These are phyloP conservation scores for Mastacembelus armatus DNA, from an alignment of 2,797 vertebrate species.

Conservation along the genomic window DNA sequence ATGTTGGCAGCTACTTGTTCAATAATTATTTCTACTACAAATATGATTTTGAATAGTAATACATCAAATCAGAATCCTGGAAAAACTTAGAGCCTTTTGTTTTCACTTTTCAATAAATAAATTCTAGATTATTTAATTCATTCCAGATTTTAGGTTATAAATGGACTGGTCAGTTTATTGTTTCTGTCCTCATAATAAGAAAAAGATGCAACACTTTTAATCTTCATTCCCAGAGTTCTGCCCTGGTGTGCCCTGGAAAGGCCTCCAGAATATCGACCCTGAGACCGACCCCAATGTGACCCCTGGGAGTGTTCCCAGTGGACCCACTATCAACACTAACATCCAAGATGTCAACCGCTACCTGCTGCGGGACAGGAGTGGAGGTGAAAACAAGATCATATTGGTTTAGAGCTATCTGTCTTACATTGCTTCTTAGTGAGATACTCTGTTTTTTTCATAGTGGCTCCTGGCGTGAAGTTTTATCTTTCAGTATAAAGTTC, in stretches of 20 bases:
- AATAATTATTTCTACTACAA: neutral
- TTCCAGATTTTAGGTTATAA: no score
- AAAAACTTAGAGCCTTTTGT: neutral
- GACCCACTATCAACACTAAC: conserved; percentile 97
- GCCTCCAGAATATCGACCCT: conserved; percentile 97
- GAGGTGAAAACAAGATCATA: conserved; percentile 83
- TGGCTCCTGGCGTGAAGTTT: neutral
- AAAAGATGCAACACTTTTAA: neutral
- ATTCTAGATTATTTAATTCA: no score
- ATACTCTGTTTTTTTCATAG: neutral
- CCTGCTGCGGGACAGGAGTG: conserved; percentile 93
- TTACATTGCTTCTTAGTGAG: no score
- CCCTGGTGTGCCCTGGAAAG: conserved; percentile 98
- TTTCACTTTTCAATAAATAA: no score
- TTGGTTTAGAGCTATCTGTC: neutral
- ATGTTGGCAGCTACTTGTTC: neutral
- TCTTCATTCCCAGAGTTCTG: conserved; percentile 90
- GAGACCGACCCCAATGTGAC: conserved; percentile 97
- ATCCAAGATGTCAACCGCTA: conserved; percentile 99
- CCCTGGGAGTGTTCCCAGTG: conserved; percentile 96
- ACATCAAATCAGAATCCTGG: neutral
- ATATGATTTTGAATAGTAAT: neutral
- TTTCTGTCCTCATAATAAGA: neutral
- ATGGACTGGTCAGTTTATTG: neutral
- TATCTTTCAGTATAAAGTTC: neutral